Evolutionary conservation across 2,797 vertebrate species (phyloP).

Genomic region (Pseudotriccus pelzelni): DNA sequence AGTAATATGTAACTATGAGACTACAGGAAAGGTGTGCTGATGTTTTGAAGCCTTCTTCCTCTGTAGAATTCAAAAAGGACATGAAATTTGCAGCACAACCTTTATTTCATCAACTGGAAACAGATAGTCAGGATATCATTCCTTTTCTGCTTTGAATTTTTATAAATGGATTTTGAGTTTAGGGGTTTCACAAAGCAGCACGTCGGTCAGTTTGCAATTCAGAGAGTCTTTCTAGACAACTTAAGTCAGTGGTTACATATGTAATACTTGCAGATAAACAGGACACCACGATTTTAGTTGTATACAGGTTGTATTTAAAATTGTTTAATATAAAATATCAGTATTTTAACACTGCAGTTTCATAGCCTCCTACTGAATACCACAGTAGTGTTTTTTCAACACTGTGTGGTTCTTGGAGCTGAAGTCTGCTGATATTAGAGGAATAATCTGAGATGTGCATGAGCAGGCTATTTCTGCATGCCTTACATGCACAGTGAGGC

Average conservation of each 20-base stretch:
- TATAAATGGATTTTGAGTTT: background rate
- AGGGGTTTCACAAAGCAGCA: background rate
- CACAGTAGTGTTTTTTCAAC: background rate
- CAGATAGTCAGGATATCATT: background rate
- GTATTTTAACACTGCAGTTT: background rate
- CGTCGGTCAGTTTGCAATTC: background rate
- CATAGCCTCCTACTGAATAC: background rate
- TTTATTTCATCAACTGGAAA: background rate
- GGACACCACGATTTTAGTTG: background rate
- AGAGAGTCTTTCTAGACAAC: background rate
- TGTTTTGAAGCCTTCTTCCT: background rate
- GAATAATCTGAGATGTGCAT: background rate
- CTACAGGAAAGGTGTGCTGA: background rate
- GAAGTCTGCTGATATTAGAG: background rate
- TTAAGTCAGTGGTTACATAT: background rate
- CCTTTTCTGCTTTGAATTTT: background rate
- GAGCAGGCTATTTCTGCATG: constrained; percentile 39
- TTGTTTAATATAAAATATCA: background rate
- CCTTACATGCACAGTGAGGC: background rate
- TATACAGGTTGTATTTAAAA: background rate
- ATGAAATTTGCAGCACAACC: background rate
- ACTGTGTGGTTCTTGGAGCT: background rate
- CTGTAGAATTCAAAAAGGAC: background rate
- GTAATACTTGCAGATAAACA: background rate
- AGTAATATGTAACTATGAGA: background rate